phyloP scores from a whole-genome alignment of 2,888 invertebrate genomes.

The Phania funesta region DNA sequence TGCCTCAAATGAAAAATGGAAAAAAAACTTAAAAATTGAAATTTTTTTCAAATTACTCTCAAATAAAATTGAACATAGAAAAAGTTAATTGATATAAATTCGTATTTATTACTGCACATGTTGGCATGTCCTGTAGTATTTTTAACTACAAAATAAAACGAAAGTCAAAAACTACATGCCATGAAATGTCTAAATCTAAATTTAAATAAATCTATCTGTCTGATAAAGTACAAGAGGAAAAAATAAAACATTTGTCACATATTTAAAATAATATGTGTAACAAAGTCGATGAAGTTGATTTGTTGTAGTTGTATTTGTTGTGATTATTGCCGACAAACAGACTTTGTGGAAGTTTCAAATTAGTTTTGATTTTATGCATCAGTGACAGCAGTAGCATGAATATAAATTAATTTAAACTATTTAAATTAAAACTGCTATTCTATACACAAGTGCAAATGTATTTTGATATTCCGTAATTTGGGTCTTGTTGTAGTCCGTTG shows the following conservation, averaged over 20 bases:
- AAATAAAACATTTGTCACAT: conserved; percentile 17
- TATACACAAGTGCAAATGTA: no score
- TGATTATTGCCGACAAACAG: no score
- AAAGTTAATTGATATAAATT: conserved; percentile 48
- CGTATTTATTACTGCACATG: conserved; percentile 25
- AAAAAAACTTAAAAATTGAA: background rate
- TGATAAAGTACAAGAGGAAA: background rate
- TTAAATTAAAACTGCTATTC: no score
- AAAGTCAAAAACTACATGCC: background rate
- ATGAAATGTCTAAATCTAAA: conserved; percentile 31
- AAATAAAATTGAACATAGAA: conserved; percentile 20
- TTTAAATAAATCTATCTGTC: conserved; percentile 34
- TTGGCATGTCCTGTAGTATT: background rate
- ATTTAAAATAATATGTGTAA: conserved; percentile 32
- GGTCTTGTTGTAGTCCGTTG: no score
- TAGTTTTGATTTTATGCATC: conserved; percentile 31
- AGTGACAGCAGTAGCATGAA: background rate
- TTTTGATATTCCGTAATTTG: no score
- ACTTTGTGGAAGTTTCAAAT: background rate
- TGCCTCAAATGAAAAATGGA: background rate
- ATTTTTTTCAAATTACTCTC: conserved; percentile 40
- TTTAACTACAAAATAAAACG: background rate
- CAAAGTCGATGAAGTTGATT: conserved; percentile 15
- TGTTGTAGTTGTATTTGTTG: background rate
- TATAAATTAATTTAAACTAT: background rate